phyloP scores from a whole-genome alignment of 1,140 invertebrate species.

The Steinernema khuongi region DNA sequence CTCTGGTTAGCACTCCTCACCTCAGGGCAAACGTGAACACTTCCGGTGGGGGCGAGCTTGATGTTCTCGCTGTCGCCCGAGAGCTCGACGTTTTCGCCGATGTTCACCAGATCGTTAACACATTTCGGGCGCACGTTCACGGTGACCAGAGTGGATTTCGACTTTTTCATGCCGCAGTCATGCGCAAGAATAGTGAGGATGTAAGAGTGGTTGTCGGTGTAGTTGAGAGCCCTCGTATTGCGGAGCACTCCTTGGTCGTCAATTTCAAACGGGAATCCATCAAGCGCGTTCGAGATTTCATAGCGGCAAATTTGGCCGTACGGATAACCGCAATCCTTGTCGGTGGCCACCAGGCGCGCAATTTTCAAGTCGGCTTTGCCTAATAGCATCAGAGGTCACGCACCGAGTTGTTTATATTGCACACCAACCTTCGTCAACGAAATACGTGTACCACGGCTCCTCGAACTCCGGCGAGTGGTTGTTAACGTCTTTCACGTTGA shows the following conservation, averaged over 20 bases:
- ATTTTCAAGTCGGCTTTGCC: slow-evolving; percentile 46
- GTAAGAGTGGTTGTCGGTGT: slow-evolving; percentile 48
- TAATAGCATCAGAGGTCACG: slow-evolving; percentile 23
- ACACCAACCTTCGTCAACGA: slow-evolving; percentile 50
- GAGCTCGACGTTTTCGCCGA: slow-evolving; percentile 27
- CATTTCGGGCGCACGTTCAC: slow-evolving; percentile 52
- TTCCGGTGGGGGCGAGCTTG: slow-evolving; percentile 30
- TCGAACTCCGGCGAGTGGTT: slow-evolving; percentile 58
- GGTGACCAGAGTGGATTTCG: slow-evolving; percentile 53
- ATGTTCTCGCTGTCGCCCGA: slow-evolving; percentile 22
- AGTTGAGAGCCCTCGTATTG: slow-evolving; percentile 49
- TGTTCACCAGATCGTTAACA: slow-evolving; percentile 35
- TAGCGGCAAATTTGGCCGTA: slow-evolving; percentile 58
- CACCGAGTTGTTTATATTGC: background rate
- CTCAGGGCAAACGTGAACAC: slow-evolving; percentile 17
- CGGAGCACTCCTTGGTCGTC: slow-evolving; percentile 53
- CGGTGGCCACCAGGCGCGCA: slow-evolving; percentile 46
- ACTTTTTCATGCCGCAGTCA: slow-evolving; percentile 56
- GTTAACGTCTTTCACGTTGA: slow-evolving; percentile 56
- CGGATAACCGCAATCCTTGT: slow-evolving; percentile 55
- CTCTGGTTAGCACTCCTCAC: slow-evolving; percentile 15
- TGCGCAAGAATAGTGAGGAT: slow-evolving; percentile 57
- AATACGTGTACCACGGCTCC: slow-evolving; percentile 56
- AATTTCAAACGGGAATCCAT: slow-evolving; percentile 52
- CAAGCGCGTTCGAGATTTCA: slow-evolving; percentile 56